Evolutionary conservation across 1,140 invertebrate genomes (phyloP), one percentile per base, ranked within the genome.

Genomic region (Plodia interpunctella): DNA sequence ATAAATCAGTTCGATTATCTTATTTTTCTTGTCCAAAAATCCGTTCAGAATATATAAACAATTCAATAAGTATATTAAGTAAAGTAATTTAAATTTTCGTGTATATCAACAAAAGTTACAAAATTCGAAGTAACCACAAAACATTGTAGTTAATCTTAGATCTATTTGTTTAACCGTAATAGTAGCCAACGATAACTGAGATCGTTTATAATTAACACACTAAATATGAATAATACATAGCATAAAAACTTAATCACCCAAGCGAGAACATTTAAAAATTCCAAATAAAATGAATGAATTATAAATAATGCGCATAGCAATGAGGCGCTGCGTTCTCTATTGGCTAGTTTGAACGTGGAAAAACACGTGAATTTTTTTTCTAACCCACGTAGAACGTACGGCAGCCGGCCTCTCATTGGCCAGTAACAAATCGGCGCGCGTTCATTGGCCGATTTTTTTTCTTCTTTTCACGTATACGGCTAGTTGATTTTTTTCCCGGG

Each of bases 331-430:
- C 63, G 63, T 25, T 75, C 65, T 77, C 74, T 74, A 87, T 83
- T 84, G 84, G 83, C 74, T 74, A 75, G 68, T 71, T 68, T 59
- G 57, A 72, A 76, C 73, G 75, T 83, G 82, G 83, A 87, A 87
- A 85, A 86, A 87, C 84, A 87, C 83, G 83, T 87, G 74, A 83
- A 76, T 78, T 83, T 77, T 74, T 80, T 84, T 83, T 81, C 83
- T 83, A 78, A 78, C 64, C 76, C 76, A 86, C 85, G 85, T 88
- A 86, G 78, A 83, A 79, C 84, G 75, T 75, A 53, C 66, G 60
- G 60, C 52, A 44, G 17, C 55, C 55, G 59, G 60, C 61, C 61
- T 58, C 57, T 59, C 68, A 87, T 87, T 87, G 87, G 84, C 57
- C 74, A 76, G 4, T 70, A 59, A 54, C 18, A 35, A 32, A 60